Percentiles rank a stretch among this genome's conserved stretches.
phyloP scores from a whole-genome alignment of 2,797 vertebrate genomes.

The Anabacerthia variegaticeps region DNA sequence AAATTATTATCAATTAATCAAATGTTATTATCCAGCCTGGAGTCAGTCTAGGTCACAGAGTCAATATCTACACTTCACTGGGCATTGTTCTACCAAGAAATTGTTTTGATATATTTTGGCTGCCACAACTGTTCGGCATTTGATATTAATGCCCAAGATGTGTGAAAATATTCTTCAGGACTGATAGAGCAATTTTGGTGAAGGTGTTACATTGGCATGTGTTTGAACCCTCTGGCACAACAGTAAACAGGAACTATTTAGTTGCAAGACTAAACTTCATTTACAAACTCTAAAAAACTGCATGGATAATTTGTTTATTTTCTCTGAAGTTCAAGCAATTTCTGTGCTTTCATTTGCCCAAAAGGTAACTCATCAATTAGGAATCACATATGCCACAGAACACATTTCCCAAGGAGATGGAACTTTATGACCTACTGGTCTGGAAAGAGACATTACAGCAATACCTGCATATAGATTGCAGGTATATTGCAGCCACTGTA shows the following conservation, averaged over 20 bases:
- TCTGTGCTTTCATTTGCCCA: conserved; percentile 6
- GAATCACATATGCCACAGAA: background rate
- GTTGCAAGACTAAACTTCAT: background rate
- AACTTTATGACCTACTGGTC: conserved; percentile 31
- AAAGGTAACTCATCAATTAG: conserved; percentile 48
- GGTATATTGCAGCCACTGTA: background rate
- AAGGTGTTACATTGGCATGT: background rate
- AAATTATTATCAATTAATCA: background rate
- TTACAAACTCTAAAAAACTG: background rate
- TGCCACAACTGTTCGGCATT: background rate
- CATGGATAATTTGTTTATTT: conserved; percentile 22
- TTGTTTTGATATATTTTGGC: conserved; percentile 4
- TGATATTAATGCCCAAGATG: background rate
- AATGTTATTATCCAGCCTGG: background rate
- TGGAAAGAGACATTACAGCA: conserved; percentile 18
- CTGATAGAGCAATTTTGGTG: background rate
- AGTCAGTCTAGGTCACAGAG: background rate
- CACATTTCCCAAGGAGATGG: background rate
- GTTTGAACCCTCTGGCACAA: conserved; percentile 1
- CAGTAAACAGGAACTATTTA: background rate
- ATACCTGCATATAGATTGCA: background rate
- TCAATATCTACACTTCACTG: background rate
- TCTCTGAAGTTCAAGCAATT: background rate
- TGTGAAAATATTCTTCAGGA: conserved; percentile 21
- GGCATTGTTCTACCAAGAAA: background rate